These are phyloP conservation scores for Nannospalax galili DNA, from an alignment of 2,113 vertebrate genomes.

Conservation along the genomic window DNA sequence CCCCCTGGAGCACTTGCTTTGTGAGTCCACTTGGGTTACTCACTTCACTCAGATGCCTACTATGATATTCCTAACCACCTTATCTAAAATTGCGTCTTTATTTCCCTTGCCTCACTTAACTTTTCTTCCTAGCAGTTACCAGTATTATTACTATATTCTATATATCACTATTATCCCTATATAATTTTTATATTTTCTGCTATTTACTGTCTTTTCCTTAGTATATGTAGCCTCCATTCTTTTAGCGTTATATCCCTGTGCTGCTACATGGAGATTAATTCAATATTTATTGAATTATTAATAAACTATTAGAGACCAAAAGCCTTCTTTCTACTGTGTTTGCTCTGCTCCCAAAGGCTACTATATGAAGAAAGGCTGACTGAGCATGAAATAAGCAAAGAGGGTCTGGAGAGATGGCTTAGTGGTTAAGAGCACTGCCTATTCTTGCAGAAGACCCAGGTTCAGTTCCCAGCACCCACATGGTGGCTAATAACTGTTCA, in stretches of 20 bases:
- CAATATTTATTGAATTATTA: background rate
- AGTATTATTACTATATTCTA: background rate
- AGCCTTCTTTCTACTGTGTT: background rate
- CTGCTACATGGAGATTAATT: background rate
- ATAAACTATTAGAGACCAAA: background rate
- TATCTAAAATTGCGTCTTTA: background rate
- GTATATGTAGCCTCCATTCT: background rate
- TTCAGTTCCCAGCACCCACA: too few relatives aligned
- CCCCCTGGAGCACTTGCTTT: background rate
- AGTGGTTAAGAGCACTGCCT: too few relatives aligned
- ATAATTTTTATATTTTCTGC: background rate
- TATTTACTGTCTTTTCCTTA: background rate
- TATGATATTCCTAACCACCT: background rate
- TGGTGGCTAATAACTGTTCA: too few relatives aligned
- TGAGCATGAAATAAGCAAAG: background rate
- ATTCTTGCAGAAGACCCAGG: too few relatives aligned
- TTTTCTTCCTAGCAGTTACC: background rate
- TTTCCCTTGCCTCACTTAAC: background rate
- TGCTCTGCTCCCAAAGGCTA: background rate
- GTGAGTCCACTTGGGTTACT: rapidly evolving
- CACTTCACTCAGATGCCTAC: background rate
- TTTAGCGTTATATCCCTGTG: background rate
- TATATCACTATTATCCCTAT: background rate
- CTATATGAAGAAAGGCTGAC: background rate
- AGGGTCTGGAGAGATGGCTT: too few relatives aligned